Base-by-base conservation (phyloP, 2,113 vertebrate species). In the Phyllopteryx taeniolatus region DNA sequence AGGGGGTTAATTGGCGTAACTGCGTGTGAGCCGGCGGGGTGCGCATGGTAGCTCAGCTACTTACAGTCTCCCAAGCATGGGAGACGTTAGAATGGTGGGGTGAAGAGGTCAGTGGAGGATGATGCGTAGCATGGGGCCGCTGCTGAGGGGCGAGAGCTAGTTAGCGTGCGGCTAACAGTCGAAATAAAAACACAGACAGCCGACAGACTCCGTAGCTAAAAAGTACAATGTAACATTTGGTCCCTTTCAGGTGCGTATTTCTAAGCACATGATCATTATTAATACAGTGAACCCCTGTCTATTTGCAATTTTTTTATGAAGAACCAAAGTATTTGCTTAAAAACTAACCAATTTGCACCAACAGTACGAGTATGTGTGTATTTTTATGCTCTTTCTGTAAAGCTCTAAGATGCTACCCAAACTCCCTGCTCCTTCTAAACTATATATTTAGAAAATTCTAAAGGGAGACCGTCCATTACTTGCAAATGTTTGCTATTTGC, bases 61-160 rank as follows among this genome's bases (percentile, higher is more conserved):
- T 94, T 94, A 95, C 92, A 90, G 88, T 88, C 88, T 88, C 90
- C 85, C 90, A 66, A 87, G 79, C 75, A 35, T 10, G 86, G 92
- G 89, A 93, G 70, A 87, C 73, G 77, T 80, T 82, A 85, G 69
- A 82, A 88, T 81, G 82, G 79, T 80, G 78, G 70, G 80, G 84
- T 84, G 79, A 76, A 82, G 83, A 79, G 86, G 83, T 89, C 91
- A 94, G 80, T 93, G 88, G 82, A 94, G 91, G 90, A 92, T 90
- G 86, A 94, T 93, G 79, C 81, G 83, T 77, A 94, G 88, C 83
- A 88, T 86, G 88, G 89, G 91, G 83, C 88, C 93, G 90, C 86
- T 42, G 85, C 91, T 94, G 92, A 72, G 92, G 88, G 87, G 88
- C 82, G 77, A 90, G 71, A 90, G 83, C 77, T 63, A 71, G 76